These are phyloP conservation scores for Muscidifurax raptorellus DNA, from an alignment of 1,140 invertebrate genomes.

Conservation along the genomic window DNA sequence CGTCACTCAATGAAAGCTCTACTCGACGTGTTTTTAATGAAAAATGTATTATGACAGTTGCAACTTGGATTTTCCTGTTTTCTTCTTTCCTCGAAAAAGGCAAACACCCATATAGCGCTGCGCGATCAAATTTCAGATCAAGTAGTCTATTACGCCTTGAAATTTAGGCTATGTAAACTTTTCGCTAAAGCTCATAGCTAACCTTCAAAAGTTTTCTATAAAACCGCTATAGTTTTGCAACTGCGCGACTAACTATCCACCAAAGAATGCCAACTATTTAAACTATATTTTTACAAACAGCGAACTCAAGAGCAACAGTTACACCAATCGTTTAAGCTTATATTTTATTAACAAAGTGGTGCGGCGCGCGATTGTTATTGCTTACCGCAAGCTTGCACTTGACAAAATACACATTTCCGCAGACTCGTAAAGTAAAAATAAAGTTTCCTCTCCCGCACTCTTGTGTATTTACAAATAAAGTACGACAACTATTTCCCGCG, in stretches of 20 bases:
- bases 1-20: too few relatives aligned
- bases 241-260: too few relatives aligned
- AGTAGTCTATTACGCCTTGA: background rate
- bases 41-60: too few relatives aligned
- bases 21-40: too few relatives aligned
- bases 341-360: background rate
- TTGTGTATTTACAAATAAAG: background rate
- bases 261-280: background rate
- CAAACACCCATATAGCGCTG: too few relatives aligned
- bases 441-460: background rate
- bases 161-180: background rate
- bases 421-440: background rate
- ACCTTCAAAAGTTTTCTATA: background rate
- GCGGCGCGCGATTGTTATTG: background rate
- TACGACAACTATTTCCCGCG: background rate
- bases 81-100: too few relatives aligned
- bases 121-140: background rate
- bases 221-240: background rate
- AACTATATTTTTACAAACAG: background rate
- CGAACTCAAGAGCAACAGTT: too few relatives aligned
- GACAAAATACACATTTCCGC: background rate
- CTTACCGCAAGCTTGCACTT: background rate
- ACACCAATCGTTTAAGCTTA: background rate
- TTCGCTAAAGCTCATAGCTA: background rate
- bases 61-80: too few relatives aligned